phyloP scores from a whole-genome alignment of 2,797 vertebrate species.

The Oryzias dopingdopingensis region DNA sequence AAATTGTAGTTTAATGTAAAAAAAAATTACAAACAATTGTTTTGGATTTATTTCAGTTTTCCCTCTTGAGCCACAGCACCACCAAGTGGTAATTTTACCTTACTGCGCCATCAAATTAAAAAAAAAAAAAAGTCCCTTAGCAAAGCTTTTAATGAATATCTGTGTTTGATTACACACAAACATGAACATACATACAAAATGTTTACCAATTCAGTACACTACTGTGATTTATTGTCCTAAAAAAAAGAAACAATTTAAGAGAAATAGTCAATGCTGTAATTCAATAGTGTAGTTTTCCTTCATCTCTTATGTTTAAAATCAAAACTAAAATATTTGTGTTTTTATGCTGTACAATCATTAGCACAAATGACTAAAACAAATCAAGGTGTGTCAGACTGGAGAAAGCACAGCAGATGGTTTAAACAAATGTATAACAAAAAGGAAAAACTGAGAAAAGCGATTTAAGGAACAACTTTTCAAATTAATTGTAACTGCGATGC shows the following conservation, averaged over 20 bases:
- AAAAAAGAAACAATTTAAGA: neutral
- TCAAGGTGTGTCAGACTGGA: neutral
- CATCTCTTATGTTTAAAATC: too few species aligned
- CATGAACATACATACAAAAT: neutral
- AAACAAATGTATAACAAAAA: too few species aligned
- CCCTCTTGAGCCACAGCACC: slow-evolving; percentile 21
- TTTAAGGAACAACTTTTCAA: too few species aligned
- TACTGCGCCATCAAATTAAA: neutral
- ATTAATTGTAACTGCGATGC: too few species aligned
- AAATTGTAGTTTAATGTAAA: too few species aligned
- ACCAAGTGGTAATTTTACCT: slow-evolving; percentile 43
- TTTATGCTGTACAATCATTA: slow-evolving; percentile 23
- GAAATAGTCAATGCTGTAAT: neutral
- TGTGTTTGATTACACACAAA: slow-evolving; percentile 4
- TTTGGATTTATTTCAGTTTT: neutral
- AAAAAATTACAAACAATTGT: neutral
- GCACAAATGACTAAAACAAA: neutral
- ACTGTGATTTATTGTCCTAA: neutral
- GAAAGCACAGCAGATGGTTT: too few species aligned
- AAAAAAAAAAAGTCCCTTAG: neutral
- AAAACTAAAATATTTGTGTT: slow-evolving; percentile 20
- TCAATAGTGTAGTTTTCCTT: too few species aligned
- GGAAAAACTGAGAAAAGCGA: too few species aligned
- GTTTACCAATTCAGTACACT: neutral
- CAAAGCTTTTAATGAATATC: slow-evolving; percentile 17